Conservation (phyloP, 2,797 vertebrate species). For the Falco columbarius region DNA sequence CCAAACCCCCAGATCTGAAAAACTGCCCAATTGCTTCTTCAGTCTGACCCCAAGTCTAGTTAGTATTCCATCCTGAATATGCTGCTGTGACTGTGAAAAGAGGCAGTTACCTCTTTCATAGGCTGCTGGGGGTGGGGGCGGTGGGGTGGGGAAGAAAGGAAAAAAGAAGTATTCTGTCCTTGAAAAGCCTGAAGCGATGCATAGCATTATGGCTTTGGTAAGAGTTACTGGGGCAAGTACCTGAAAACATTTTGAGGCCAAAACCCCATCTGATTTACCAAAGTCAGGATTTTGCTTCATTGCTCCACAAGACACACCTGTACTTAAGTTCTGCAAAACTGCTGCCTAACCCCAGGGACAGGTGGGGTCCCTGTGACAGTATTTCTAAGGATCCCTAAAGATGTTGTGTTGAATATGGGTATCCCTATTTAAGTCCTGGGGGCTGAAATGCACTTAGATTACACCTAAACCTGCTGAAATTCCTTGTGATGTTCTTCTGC, state of each 20-base stretch:
- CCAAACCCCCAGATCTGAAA: background rate
- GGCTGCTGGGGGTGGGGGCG: background rate
- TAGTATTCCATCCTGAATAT: slow-evolving; percentile 60
- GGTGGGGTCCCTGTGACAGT: no score
- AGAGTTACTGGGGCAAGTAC: background rate
- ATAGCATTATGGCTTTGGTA: background rate
- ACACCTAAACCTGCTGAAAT: background rate
- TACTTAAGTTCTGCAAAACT: background rate
- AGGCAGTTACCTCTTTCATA: slow-evolving; percentile 59
- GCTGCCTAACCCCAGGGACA: background rate
- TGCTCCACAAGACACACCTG: background rate
- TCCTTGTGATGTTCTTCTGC: background rate
- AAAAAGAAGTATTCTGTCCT: slow-evolving; percentile 28
- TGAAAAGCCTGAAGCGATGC: slow-evolving; percentile 46
- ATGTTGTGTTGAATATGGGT: background rate
- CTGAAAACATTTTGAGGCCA: background rate
- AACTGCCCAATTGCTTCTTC: background rate
- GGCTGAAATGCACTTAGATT: background rate
- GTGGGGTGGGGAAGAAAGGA: background rate
- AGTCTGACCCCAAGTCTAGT: slow-evolving; percentile 16
- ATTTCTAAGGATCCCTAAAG: background rate
- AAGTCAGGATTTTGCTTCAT: background rate
- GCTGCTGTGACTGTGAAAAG: slow-evolving; percentile 64
- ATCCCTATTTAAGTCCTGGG: background rate
- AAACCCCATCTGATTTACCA: background rate